Evolutionary conservation across 2,113 vertebrate species (phyloP).

Genomic region (Serilophus lunatus): DNA sequence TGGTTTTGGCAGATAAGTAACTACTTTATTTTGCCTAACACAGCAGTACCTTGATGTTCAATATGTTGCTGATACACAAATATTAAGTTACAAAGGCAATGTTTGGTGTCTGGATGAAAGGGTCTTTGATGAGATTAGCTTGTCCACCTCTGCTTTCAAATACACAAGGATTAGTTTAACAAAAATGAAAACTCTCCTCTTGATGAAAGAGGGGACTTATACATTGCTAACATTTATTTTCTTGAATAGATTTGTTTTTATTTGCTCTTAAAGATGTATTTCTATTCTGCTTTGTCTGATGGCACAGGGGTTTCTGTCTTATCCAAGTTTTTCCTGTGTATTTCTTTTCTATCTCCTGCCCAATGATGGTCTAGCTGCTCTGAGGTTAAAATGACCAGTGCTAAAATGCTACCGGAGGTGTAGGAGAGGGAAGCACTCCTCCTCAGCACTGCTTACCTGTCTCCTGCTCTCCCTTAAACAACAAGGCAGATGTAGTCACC

Average conservation of each 20-base stretch:
- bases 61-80: not conserved
- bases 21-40: not conserved
- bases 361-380: not conserved
- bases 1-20: not conserved
- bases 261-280: not conserved
- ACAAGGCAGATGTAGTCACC: not conserved
- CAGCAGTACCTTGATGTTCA: not conserved
- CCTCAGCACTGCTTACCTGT: accelerated
- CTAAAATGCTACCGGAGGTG: accelerated
- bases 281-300: not conserved
- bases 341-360: not conserved
- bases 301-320: not conserved
- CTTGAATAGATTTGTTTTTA: not conserved
- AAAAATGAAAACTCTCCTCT: not conserved
- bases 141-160: not conserved
- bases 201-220: not conserved
- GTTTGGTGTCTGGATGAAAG: not conserved
- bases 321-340: not conserved
- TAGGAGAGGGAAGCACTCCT: not conserved
- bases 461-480: not conserved
- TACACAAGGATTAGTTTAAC: not conserved
- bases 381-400: not conserved
- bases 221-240: not conserved
- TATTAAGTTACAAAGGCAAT: not conserved
- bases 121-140: not conserved